Evolutionary conservation across 2,797 vertebrate genomes (phyloP), one percentile per base, ranked within the genome.

Genomic region (Scomberomorus guttatus): DNA sequence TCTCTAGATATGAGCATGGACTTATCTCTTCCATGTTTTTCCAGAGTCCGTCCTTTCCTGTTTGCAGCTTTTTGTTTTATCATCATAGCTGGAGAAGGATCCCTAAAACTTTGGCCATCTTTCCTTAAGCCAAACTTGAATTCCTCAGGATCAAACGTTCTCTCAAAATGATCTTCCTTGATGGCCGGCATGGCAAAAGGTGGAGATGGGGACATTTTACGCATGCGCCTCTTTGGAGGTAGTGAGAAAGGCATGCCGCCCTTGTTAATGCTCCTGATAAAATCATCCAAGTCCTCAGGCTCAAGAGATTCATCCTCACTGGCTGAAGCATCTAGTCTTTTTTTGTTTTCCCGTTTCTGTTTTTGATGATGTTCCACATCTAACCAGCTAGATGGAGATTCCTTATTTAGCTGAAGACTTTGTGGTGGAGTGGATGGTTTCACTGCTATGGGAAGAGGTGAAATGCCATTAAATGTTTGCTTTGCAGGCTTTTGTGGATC

Each of bases 91-190:
- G 97, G 97, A 10, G 97, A 95, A 37, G 92, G 87, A 60, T 96
- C 95, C 66, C 86, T 90, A 0, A 87, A 67, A 58, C 72, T 90
- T 0, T 89, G 94, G 27, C 18, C 9, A 56, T 92, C 96, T 86
- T 96, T 98, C 65, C 96, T 94, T 72, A 98, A 91, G 17, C 98
- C 98, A 59, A 99, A 95, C 46, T 95, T 95, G 77, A 99, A 99
- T 32, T 96, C 34, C 0, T 91, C 95, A 20, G 96, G 96, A 89
- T 99, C 97, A 73, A 99, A 96, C 0, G 96, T 93, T 90, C 95
- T 98, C 91, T 99, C 98, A 62, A 96, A 95, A 61, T 79, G 93
- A 89, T 98, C 97, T 90, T 99, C 98, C n/a, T 95, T 98, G 76
- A 99, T 99, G 6, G 97, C 95, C 1, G 98, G 97, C 96, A 99